Evolutionary conservation across 2,113 vertebrate species (phyloP), one percentile per base, ranked within the genome.

Genomic region (Tautogolabrus adspersus): DNA sequence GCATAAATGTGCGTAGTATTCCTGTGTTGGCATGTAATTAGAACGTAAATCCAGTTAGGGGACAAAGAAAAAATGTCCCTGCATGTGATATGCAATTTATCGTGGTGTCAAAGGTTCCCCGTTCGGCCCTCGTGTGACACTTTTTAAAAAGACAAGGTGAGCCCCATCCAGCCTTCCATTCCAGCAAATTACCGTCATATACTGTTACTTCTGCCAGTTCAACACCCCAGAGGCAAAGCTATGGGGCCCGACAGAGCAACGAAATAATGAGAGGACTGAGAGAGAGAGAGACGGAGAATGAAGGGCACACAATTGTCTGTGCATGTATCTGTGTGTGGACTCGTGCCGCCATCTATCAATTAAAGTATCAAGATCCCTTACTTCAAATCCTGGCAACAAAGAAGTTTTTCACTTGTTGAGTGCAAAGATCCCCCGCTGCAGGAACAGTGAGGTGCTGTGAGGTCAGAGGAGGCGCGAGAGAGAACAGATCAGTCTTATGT

Each of bases 161-260:
- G 59, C 56, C 64, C n/a, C 38, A 64, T 78, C 79, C 72, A 77
- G 85, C 79, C 77, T 75, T 88, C 63, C 70, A 88, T 85, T 87
- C 72, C 81, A 77, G 87, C 70, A 92, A 88, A 92, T 92, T 82
- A 90, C 62, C 7, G 5, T 88, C 79, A 89, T 49, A 62, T 49
- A 62, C 74, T 84, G 66, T 72, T 81, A 77, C 81, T 84, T 82
- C 80, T 85, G 79, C 84, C 78, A 79, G 74, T 79, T 85, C 78
- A 76, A 77, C 51, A 77, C 70, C 79, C 87, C 56, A 56, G 81
- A 70, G 87, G 86, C 65, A 79, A 89, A 81, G 69, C 77, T 82
- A 61, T 67, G 61, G 26, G 81, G 85, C 73, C 65, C 85, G 84
- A 62, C 75, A 86, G 81, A 80, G 75, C 80, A 84, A 86, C 82